Evolutionary conservation across 2,888 invertebrate species (phyloP).

Genomic region (Steinernema hermaphroditum): DNA sequence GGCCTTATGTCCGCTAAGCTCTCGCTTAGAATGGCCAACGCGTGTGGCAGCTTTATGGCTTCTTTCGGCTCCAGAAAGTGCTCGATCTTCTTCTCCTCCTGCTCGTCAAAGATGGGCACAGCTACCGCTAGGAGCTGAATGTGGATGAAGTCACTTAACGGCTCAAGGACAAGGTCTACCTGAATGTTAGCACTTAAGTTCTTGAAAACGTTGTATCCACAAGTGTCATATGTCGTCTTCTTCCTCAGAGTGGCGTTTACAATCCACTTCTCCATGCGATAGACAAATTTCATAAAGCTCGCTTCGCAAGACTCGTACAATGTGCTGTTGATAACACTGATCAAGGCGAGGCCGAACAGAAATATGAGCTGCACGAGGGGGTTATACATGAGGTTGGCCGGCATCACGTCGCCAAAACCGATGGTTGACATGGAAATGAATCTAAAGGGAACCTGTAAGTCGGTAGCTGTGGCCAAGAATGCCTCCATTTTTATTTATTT

Average conservation of each 20-base stretch:
- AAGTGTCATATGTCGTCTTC: conserved; percentile 9
- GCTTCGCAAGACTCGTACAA: conserved; percentile 37
- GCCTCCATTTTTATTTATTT: too few species aligned
- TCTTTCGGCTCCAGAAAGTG: background rate
- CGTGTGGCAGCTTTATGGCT: conserved; percentile 14
- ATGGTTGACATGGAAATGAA: conserved; percentile 46
- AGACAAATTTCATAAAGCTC: conserved; percentile 15
- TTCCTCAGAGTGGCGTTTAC: background rate
- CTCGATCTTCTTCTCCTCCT: conserved; percentile 29
- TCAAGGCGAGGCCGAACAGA: conserved; percentile 43
- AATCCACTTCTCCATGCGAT: conserved; percentile 10
- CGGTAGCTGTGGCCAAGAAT: too few species aligned
- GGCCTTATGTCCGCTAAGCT: conserved; percentile 4
- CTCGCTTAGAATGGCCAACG: conserved; percentile 23
- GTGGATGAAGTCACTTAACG: too few species aligned
- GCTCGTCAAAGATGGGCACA: conserved; percentile 43
- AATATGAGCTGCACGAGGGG: conserved; percentile 48
- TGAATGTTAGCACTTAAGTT: conserved; percentile 41
- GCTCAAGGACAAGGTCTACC: conserved; percentile 20
- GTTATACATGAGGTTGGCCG: conserved; percentile 47
- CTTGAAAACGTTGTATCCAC: conserved; percentile 43
- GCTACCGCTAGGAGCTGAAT: conserved; percentile 45
- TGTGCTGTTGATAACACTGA: conserved; percentile 47
- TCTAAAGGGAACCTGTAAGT: conserved; percentile 36
- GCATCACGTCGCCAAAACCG: conserved; percentile 44